Evolutionary conservation across 2,888 invertebrate genomes (phyloP), one percentile per base, ranked within the genome.

Genomic region (Drosophila buzzatii): DNA sequence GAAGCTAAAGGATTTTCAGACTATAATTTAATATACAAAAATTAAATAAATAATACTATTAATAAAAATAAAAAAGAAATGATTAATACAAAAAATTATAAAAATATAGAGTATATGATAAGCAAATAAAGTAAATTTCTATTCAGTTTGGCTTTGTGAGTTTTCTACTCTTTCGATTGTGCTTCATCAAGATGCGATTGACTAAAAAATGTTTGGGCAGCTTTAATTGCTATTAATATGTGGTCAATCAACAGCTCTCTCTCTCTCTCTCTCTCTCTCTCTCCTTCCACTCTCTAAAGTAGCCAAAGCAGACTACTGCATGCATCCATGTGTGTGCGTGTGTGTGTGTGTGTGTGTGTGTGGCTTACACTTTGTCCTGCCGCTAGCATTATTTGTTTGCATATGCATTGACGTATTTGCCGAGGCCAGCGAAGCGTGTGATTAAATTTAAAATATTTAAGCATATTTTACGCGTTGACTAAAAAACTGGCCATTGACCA

Each of bases 381-480:
- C n/a, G 31, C 57, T 37, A 56, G 72, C 73, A 82, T 76, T 79
- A 83, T 85, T 85, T 85, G 88, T 85, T 85, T 88, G 85, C 85
- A 88, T 88, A 85, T 88, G 85, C 88, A 85, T 87, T 85, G 85
- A 85, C 85, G 85, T 85, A 85, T 85, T 85, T 85, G 85, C 69
- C 70, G 75, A 85, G 70, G 79, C 59, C 88, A 88, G 76, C 79
- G 85, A 77, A 70, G 85, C 85, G 88, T 88, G 88, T 85, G 88
- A 85, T 85, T 85, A 85, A 85, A 85, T 85, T 85, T 85, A 88
- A 85, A 85, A 85, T 85, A 85, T 85, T 85, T 88, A 85, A 85
- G 85, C 85, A 88, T 88, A 88, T 85, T 88, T 88, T 88, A 85
- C 85, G 88, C 83, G 85, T 88, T 85, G 85, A 88, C 81, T 85